Percentiles rank a stretch among this genome's conserved stretches.
Conservation (phyloP, 2,113 vertebrate species). For the Nothocercus nigrocapillus region DNA sequence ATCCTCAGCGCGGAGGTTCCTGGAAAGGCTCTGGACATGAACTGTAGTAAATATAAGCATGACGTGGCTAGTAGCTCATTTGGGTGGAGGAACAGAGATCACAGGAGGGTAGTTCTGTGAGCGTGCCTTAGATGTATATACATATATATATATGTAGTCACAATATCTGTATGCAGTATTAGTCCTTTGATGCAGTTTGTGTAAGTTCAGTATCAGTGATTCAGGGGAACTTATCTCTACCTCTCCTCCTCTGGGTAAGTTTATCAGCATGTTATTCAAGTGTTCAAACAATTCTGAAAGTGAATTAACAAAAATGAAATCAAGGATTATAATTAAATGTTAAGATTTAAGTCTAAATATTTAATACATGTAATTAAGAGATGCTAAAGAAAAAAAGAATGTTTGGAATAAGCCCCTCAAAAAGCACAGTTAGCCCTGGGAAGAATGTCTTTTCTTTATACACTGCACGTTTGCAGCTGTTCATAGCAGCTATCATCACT, state of each 20-base stretch:
- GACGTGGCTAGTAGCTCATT: background rate
- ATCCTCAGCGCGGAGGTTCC: background rate
- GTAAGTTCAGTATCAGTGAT: background rate
- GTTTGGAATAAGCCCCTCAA: background rate
- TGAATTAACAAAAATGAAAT: background rate
- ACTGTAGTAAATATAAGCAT: rapidly evolving
- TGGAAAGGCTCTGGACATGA: background rate
- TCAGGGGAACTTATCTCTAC: background rate
- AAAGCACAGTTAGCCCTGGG: background rate
- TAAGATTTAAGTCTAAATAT: background rate
- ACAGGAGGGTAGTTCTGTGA: background rate
- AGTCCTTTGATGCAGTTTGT: background rate
- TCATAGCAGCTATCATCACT: rapidly evolving
- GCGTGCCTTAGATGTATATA: background rate
- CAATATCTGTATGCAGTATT: background rate
- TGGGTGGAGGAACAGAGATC: background rate
- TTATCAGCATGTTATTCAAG: background rate
- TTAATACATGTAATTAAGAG: background rate
- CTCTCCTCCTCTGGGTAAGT: background rate
- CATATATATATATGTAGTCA: background rate
- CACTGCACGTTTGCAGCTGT: rapidly evolving
- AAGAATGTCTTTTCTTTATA: rapidly evolving
- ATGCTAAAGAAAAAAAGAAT: background rate
- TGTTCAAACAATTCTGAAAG: background rate
- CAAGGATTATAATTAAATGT: background rate